Percentiles rank a stretch among this genome's conserved stretches.
Evolutionary conservation across 2,113 vertebrate genomes (phyloP).

Genomic region (Corythoichthys intestinalis): DNA sequence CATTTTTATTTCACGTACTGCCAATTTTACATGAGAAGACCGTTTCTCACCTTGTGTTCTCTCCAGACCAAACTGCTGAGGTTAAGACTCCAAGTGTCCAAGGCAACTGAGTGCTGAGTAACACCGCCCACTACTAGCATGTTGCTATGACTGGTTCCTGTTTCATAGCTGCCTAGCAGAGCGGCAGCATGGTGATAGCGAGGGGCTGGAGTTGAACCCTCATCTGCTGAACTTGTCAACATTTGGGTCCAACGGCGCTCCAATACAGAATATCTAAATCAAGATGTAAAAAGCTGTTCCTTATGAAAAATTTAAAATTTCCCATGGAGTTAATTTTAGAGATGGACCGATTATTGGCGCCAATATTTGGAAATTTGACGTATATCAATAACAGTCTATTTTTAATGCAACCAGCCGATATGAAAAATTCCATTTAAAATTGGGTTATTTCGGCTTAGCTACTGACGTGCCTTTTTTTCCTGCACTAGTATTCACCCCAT

Average conservation of each 20-base stretch:
- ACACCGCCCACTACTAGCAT: slow-evolving; percentile 87
- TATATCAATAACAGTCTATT: no score
- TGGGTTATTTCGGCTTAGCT: no score
- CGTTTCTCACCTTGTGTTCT: slow-evolving; percentile 74
- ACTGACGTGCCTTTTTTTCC: no score
- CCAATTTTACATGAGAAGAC: not conserved
- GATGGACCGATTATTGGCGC: no score
- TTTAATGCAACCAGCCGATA: no score
- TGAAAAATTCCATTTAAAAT: no score
- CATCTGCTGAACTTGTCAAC: slow-evolving; percentile 80
- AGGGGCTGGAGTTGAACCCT: slow-evolving; percentile 73
- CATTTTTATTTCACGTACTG: not conserved
- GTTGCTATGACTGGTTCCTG: slow-evolving; percentile 66
- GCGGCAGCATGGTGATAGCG: slow-evolving; percentile 85
- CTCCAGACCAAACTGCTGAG: slow-evolving; percentile 85
- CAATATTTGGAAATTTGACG: no score
- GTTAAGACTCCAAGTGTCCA: slow-evolving; percentile 87
- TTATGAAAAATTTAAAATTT: not conserved
- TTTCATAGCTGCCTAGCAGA: slow-evolving; percentile 70
- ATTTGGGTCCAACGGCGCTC: slow-evolving; percentile 88
- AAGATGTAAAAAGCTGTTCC: not conserved
- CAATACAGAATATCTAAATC: slow-evolving; percentile 78
- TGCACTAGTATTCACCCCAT: no score
- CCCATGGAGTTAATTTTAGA: no score
- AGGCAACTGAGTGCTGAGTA: slow-evolving; percentile 72